Conservation (phyloP, 2,113 vertebrate species). For the Paedocypris sp. region DNA sequence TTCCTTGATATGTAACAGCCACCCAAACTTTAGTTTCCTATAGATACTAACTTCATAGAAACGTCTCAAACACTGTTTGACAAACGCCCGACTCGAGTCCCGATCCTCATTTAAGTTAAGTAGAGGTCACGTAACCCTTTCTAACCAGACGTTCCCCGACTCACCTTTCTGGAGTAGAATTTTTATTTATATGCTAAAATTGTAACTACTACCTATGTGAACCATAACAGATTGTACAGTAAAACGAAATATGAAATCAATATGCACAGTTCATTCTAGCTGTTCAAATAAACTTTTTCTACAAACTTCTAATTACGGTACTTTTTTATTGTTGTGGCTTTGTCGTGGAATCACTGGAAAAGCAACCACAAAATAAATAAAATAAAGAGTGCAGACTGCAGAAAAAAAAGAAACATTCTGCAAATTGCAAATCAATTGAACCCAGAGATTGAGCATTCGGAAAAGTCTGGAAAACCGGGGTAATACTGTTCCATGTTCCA, state of each 20-base stretch:
- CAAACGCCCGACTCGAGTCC: no score
- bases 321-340: conserved; percentile 21
- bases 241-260: conserved; percentile 44
- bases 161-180: conserved; percentile 23
- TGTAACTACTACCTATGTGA: conserved; percentile 48
- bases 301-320: neutral
- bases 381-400: conserved; percentile 16
- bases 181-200: conserved; percentile 37
- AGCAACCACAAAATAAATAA: neutral
- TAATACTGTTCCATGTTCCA: conserved; percentile 43
- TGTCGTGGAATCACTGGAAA: no score
- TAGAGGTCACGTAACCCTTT: neutral
- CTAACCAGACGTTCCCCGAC: conserved; percentile 7
- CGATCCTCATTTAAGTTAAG: no score
- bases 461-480: conserved; percentile 56
- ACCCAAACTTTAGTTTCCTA: neutral
- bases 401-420: conserved; percentile 28
- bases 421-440: conserved; percentile 48
- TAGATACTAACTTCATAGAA: conserved; percentile 2
- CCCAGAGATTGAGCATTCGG: conserved; percentile 37
- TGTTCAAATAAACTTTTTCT: conserved; percentile 57
- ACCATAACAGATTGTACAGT: conserved; percentile 47
- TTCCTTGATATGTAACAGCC: conserved; percentile 11
- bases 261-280: conserved; percentile 35
- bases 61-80: neutral